A percentile compares a stretch with the other conserved stretches of the same genome.
Evolutionary conservation across 37 sponge, comb jelly and placozoan species (phyloP).

Genomic region (Halichondria panicea): DNA sequence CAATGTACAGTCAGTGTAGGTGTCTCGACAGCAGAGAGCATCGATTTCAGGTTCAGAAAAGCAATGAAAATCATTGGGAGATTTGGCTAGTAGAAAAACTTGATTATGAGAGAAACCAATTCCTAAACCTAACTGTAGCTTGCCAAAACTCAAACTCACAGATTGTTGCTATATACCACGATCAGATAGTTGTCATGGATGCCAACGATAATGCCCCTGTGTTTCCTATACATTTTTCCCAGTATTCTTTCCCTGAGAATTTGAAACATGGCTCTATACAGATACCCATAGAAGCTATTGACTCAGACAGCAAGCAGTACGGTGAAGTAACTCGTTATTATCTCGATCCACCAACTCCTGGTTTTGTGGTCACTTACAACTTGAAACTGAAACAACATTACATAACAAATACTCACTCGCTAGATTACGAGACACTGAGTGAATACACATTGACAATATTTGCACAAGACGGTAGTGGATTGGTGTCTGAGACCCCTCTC

Average conservation of each 20-base stretch:
- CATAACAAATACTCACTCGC: background rate
- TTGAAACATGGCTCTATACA: background rate
- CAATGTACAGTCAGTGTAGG: too few relatives aligned
- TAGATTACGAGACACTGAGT: conserved; percentile 19
- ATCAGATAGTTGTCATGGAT: background rate
- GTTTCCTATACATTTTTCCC: background rate
- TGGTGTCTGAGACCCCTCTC: background rate
- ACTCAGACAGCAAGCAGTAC: background rate
- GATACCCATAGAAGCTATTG: conserved; percentile 3
- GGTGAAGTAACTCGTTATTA: conserved; percentile 6
- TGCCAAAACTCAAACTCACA: background rate
- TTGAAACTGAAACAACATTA: background rate
- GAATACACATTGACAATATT: background rate
- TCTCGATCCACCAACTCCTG: background rate
- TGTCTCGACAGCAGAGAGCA: too few relatives aligned
- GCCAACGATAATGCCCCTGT: conserved; percentile 14
- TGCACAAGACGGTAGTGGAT: conserved; percentile 8
- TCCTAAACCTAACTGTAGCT: background rate
- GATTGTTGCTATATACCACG: background rate
- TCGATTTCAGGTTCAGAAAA: too few relatives aligned
- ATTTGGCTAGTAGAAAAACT: conserved; percentile 1
- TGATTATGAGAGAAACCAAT: background rate
- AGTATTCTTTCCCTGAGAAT: conserved; percentile 1
- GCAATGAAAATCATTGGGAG: too few relatives aligned
- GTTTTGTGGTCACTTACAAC: background rate